A percentile compares a stretch with the other conserved stretches of the same genome.
Evolutionary conservation across 2,888 invertebrate species (phyloP).

Genomic region (Glaucopsyche alexis): DNA sequence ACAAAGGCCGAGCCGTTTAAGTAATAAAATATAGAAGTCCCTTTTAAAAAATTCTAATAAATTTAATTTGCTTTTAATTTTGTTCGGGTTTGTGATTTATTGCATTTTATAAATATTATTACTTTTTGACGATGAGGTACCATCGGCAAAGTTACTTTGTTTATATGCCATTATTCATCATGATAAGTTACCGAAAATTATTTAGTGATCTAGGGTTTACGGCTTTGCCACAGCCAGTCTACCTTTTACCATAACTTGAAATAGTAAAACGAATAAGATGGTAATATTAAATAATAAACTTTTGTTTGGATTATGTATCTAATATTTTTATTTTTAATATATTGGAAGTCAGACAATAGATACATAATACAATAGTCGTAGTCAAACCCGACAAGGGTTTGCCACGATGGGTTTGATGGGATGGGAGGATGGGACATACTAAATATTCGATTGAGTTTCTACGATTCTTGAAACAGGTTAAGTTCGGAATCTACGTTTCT

Average conservation of each 20-base stretch:
- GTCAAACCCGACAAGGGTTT: too few species aligned
- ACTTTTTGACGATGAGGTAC: not conserved
- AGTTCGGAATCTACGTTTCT: conserved; percentile 50
- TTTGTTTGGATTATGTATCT: too few species aligned
- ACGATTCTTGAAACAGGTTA: conserved; percentile 44
- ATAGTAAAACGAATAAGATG: too few species aligned
- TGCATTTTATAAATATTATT: conserved; percentile 10
- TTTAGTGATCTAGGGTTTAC: too few species aligned
- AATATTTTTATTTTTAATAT: too few species aligned
- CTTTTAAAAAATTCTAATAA: conserved; percentile 24
- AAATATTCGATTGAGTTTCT: not conserved
- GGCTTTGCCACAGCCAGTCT: too few species aligned
- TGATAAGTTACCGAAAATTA: not conserved
- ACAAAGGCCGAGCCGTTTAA: conserved; percentile 30
- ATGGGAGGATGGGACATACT: too few species aligned
- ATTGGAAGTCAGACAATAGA: too few species aligned
- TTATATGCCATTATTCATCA: not conserved
- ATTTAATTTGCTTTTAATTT: conserved; percentile 27
- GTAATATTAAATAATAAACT: too few species aligned
- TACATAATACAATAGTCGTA: too few species aligned
- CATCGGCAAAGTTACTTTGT: not conserved
- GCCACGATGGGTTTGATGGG: too few species aligned
- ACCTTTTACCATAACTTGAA: too few species aligned
- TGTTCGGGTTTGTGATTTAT: conserved; percentile 16
- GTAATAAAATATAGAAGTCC: conserved; percentile 22